Conservation (phyloP, 2,113 vertebrate species). For the Mobula hypostoma region DNA sequence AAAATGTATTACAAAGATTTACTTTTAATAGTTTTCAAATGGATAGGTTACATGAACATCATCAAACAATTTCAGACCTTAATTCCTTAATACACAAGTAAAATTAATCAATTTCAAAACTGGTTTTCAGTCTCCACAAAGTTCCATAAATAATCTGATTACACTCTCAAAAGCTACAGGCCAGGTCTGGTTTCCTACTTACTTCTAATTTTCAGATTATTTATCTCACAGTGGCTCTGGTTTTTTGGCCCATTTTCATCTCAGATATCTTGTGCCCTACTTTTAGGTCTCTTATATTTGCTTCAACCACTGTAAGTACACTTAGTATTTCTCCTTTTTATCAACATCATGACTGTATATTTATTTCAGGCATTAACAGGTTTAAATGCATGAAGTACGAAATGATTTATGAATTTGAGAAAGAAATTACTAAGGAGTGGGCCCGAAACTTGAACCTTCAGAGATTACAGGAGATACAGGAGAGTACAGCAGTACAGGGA, state of each 20-base stretch:
- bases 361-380: neutral
- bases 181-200: too few relatives aligned
- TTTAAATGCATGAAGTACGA: neutral
- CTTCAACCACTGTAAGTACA: too few relatives aligned
- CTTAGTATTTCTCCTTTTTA: too few relatives aligned
- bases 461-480: neutral
- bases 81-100: neutral
- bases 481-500: neutral
- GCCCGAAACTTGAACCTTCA: neutral
- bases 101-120: neutral
- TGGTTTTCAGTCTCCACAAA: neutral
- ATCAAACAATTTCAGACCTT: neutral
- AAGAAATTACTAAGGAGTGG: neutral
- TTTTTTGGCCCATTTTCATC: too few relatives aligned
- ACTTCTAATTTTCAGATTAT: too few relatives aligned
- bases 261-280: too few relatives aligned
- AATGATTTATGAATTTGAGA: neutral
- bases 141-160: neutral
- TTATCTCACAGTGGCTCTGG: too few relatives aligned
- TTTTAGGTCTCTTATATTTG: too few relatives aligned
- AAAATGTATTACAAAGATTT: neutral
- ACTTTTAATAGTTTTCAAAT: neutral
- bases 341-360: neutral
- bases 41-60: neutral
- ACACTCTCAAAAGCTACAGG: too few relatives aligned